Evolutionary conservation across 2,113 vertebrate genomes (phyloP), one percentile per base, ranked within the genome.

Genomic region (Ceyx cyanopectus): DNA sequence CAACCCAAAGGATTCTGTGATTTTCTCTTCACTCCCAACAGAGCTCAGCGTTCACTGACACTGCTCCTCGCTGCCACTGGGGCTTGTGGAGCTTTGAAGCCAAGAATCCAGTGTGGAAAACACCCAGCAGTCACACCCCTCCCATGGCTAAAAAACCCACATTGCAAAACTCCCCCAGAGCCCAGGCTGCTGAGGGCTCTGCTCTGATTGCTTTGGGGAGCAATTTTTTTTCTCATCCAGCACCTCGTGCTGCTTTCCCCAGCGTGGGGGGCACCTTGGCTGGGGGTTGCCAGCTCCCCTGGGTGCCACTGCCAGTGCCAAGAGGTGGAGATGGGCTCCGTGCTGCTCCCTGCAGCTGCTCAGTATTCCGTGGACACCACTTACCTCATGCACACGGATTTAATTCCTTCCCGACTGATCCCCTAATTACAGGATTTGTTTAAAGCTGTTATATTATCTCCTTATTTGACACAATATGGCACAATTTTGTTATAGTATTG

Each of bases 391-490:
- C 97, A 94, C 92, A 43, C 17, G 93, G 95, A 96, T 97, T 96
- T 97, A 97, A 97, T 97, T 97, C 85, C 29, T 75, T 96, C 94
- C 96, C 48, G 93, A 98, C 97, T 98, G 97, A 98, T 98, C 97
- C 96, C 93, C 3, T 98, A 99, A 98, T 99, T 99, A 99, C 97
- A 97, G 98, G 98, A 98, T 98, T 98, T 97, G 98, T 99, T 98
- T 99, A 98, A 98, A 99, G 98, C 97, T 70, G 85, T 98, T 98
- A 98, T 98, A 98, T 98, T 98, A 97, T 97, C 98, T 98, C 98
- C 98, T 98, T 97, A 98, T 98, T 98, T 98, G 98, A 98, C 98
- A 99, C 98, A 99, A 99, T 99, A 99, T 99, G 98, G 98, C 98
- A 98, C 97, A 98, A 98, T 98, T 99, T 99, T 98, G 98, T 98